A percentile compares a stretch with the other conserved stretches of the same genome.
phyloP scores from a whole-genome alignment of 2,888 invertebrate species.

The Sinopyrophorus schimmeli region DNA sequence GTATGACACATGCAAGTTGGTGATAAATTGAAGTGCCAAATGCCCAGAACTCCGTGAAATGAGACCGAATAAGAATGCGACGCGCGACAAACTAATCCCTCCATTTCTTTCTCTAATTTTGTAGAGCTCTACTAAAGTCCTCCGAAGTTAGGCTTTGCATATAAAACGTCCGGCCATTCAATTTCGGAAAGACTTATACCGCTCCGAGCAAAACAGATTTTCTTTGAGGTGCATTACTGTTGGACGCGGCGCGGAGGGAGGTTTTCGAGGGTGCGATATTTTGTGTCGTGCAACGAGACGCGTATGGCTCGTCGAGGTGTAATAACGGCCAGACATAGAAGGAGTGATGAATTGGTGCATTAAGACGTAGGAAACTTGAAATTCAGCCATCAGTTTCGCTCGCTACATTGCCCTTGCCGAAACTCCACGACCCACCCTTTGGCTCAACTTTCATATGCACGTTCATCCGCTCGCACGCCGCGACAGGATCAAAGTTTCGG shows the following conservation, averaged over 20 bases:
- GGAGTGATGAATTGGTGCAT: constrained; percentile 52
- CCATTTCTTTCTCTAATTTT: constrained; percentile 55
- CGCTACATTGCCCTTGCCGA: constrained; percentile 47
- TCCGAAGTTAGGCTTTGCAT: constrained; percentile 52
- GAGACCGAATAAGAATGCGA: constrained; percentile 50
- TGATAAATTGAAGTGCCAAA: constrained; percentile 49
- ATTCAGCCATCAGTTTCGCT: constrained; percentile 53
- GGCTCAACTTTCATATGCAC: constrained; percentile 37
- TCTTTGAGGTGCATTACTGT: constrained; percentile 27
- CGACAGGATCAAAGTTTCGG: constrained; percentile 28
- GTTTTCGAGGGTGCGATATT: constrained; percentile 29
- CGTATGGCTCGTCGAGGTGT: constrained; percentile 32
- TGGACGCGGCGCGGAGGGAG: no score
- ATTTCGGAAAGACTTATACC: constrained; percentile 41
- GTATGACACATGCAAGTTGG: constrained; percentile 41
- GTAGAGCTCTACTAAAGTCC: constrained; percentile 49
- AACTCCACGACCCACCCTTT: constrained; percentile 31
- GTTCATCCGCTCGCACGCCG: constrained; percentile 29
- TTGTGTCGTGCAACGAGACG: constrained; percentile 24
- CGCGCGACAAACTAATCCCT: constrained; percentile 51
- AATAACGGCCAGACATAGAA: constrained; percentile 47
- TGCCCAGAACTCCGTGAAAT: constrained; percentile 52
- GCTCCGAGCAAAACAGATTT: constrained; percentile 24
- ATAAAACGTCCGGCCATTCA: constrained; percentile 52
- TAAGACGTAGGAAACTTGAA: constrained; percentile 53